Conservation (phyloP, 1,140 invertebrate genomes). For the Apis dorsata region DNA sequence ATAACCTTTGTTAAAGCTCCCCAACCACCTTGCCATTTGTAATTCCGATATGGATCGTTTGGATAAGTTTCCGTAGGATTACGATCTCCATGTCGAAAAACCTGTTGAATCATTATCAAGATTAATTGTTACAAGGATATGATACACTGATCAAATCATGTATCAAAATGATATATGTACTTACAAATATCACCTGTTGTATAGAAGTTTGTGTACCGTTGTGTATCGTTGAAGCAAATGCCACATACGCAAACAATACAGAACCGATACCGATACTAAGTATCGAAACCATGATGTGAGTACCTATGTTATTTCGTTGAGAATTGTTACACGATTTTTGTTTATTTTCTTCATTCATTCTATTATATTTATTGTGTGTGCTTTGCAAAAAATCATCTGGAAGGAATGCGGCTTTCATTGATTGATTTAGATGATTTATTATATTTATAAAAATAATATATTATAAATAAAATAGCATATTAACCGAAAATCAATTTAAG, state of each 20-base stretch:
- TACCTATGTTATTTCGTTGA: constrained; percentile 55
- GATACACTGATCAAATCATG: neutral
- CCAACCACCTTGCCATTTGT: constrained; percentile 85
- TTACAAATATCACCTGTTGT: constrained; percentile 72
- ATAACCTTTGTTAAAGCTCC: constrained; percentile 87
- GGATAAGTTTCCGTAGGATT: constrained; percentile 85
- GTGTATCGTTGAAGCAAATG: constrained; percentile 56
- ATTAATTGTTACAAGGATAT: neutral
- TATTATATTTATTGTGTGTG: too few relatives aligned
- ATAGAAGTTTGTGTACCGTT: neutral
- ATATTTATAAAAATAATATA: too few relatives aligned
- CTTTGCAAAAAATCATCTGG: too few relatives aligned
- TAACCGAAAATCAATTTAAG: too few relatives aligned
- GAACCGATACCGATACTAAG: constrained; percentile 63
- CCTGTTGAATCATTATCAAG: constrained; percentile 72
- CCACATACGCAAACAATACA: constrained; percentile 66
- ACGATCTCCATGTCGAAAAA: constrained; percentile 89
- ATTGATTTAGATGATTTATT: too few relatives aligned
- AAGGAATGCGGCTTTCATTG: too few relatives aligned
- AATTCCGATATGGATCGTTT: constrained; percentile 86
- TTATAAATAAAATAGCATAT: too few relatives aligned
- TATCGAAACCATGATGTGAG: constrained; percentile 60
- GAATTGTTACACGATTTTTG: constrained; percentile 30
- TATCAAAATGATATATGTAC: constrained; percentile 39
- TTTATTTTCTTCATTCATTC: constrained; percentile 44